A percentile compares a stretch with the other conserved stretches of the same genome.
phyloP scores from a whole-genome alignment of 2,113 vertebrate genomes.

The Colinus virginianus region DNA sequence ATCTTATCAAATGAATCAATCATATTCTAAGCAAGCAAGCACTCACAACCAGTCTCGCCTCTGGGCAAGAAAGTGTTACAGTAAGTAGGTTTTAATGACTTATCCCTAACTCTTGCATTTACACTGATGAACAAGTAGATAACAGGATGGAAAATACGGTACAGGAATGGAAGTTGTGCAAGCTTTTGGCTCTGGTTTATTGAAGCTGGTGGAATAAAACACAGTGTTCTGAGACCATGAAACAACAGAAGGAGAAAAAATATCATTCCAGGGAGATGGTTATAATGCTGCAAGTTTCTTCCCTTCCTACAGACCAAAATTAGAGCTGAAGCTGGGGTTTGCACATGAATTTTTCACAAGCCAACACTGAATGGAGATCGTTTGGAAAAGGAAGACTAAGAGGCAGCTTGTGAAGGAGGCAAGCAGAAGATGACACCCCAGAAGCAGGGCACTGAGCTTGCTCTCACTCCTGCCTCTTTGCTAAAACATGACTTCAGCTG shows the following conservation, averaged over 20 bases:
- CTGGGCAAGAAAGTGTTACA: neutral
- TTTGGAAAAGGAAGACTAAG: neutral
- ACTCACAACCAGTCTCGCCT: neutral
- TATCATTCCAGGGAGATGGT: neutral
- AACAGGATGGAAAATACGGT: neutral
- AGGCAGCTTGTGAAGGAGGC: neutral
- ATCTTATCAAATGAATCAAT: neutral
- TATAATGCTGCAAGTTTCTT: neutral
- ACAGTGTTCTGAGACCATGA: neutral
- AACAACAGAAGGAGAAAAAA: neutral
- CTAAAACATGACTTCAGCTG: constrained; percentile 34
- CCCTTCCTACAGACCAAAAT: neutral
- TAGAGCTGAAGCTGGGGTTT: neutral
- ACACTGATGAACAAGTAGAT: neutral
- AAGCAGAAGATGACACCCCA: neutral
- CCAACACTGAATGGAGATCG: neutral
- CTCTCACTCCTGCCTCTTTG: neutral
- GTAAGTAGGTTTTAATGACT: neutral
- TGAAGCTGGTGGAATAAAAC: neutral
- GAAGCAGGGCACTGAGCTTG: neutral
- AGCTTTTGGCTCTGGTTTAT: neutral
- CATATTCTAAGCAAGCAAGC: neutral
- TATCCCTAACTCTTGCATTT: neutral
- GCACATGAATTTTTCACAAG: neutral
- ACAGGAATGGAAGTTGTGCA: neutral